Evolutionary conservation across 92 coral and sea anemone species (phyloP).

Genomic region (Plumapathes pennacea): DNA sequence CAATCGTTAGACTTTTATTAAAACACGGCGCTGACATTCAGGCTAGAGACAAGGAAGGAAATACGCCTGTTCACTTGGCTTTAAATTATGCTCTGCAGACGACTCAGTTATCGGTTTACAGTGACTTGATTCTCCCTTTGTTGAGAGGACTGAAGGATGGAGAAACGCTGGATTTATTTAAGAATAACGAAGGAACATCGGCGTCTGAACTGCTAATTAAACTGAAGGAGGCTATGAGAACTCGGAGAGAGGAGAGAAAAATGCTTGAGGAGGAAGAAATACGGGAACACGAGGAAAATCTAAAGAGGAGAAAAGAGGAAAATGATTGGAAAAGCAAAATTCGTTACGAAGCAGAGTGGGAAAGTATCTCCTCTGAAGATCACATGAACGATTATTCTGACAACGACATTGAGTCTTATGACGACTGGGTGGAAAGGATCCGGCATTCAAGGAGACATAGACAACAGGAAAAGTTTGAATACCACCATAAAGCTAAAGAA

Average conservation of each 20-base stretch:
- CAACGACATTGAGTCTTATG: constrained; percentile 57
- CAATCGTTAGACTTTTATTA: constrained; percentile 59
- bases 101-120: constrained; percentile 26
- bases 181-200: constrained; percentile 60
- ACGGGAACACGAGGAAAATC: constrained; percentile 31
- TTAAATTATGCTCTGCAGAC: constrained; percentile 67
- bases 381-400: constrained; percentile 25
- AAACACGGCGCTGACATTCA: constrained; percentile 66
- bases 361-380: constrained; percentile 34
- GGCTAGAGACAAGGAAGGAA: constrained; percentile 58
- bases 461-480: not conserved
- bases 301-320: constrained; percentile 27
- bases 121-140: constrained; percentile 70
- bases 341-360: constrained; percentile 67
- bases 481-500: constrained; percentile 2
- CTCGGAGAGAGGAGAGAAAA: constrained; percentile 16
- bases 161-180: constrained; percentile 44
- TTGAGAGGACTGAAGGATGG: constrained; percentile 21
- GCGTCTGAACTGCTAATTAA: constrained; percentile 43
- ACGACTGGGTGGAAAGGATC: constrained; percentile 88
- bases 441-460: constrained; percentile 48
- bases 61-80: constrained; percentile 89
- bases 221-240: constrained; percentile 31
- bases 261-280: constrained; percentile 25
- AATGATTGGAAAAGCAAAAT: constrained; percentile 85